Conservation (phyloP, 1,140 invertebrate genomes). For the Chironomus tepperi region DNA sequence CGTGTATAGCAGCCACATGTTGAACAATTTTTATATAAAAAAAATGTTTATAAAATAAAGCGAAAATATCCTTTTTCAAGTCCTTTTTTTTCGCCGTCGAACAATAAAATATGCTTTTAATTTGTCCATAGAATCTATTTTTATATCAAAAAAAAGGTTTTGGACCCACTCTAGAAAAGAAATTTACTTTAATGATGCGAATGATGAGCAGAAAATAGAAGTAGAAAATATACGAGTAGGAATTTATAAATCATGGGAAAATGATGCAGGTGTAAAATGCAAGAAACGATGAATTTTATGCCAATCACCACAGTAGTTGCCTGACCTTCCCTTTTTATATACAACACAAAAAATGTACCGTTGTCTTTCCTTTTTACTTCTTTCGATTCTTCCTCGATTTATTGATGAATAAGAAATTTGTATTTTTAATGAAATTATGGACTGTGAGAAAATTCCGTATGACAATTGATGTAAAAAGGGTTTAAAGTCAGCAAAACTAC, state of each 20-base stretch:
- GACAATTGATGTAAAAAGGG: not conserved
- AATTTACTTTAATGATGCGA: slow-evolving; percentile 17
- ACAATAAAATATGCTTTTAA: not conserved
- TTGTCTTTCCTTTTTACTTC: not conserved
- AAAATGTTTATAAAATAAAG: slow-evolving; percentile 16
- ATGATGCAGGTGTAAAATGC: slow-evolving; percentile 18
- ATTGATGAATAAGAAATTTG: not conserved
- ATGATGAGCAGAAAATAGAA: slow-evolving; percentile 17
- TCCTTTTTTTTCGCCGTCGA: slow-evolving; percentile 8
- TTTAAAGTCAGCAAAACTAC: not conserved
- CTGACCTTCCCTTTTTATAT: not conserved
- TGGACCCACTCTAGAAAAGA: not conserved
- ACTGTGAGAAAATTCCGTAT: not conserved
- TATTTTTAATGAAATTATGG: not conserved
- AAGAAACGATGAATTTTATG: slow-evolving; percentile 1
- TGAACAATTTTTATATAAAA: not conserved
- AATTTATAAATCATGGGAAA: slow-evolving; percentile 19
- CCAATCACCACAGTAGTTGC: not conserved
- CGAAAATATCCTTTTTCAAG: not conserved
- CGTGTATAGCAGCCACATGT: not conserved
- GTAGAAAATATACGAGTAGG: not conserved
- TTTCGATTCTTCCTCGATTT: not conserved
- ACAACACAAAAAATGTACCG: not conserved
- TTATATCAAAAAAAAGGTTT: not conserved
- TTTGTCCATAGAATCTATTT: not conserved